Evolutionary conservation across 2,113 vertebrate species (phyloP), one percentile per base, ranked within the genome.

Genomic region (Phalacrocorax pelagicus): DNA sequence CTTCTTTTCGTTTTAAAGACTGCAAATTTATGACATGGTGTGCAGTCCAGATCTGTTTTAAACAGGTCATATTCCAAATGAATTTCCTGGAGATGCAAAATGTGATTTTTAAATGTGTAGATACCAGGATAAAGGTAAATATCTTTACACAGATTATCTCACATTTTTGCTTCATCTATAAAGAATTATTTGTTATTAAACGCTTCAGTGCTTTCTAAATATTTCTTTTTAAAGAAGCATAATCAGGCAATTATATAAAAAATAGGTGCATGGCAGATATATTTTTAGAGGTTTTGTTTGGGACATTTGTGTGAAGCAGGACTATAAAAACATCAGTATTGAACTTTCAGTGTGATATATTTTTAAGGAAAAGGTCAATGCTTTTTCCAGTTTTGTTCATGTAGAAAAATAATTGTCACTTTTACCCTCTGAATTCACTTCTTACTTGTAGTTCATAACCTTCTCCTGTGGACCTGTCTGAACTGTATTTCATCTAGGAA

Each of bases 341-440:
- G 42, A 29, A 62, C n/a, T 79, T 86, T 22, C 46, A n/a, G 42
- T 49, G 27, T 61, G 32, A 24, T 21, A 38, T 0, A 1, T n/a
- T 79, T 92, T 93, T 74, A 77, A 88, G 27, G 34, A 93, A 88
- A 96, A 94, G n/a, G 42, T 12, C 57, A 85, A 61, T 80, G 2
- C 2, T 75, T 87, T 97, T 69, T 59, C 82, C 49, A 26, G 58
- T 77, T 90, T 83, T 88, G 29, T 61, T 94, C 83, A 44, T 70
- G 86, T 91, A 63, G 80, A 84, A 95, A 93, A 93, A 93, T 90
- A 80, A 77, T 96, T 93, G 71, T 73, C 54, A 73, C 58, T 86
- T 95, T 82, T 91, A 89, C 38, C 71, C 79, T 82, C 62, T 91
- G 63, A 94, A 96, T 29, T 81, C 20, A 81, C 42, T 92, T 80